Evolutionary conservation across 37 sponge, comb jelly and placozoan species (phyloP), one percentile per base, ranked within the genome.

Genomic region (Oscarella lobularis): DNA sequence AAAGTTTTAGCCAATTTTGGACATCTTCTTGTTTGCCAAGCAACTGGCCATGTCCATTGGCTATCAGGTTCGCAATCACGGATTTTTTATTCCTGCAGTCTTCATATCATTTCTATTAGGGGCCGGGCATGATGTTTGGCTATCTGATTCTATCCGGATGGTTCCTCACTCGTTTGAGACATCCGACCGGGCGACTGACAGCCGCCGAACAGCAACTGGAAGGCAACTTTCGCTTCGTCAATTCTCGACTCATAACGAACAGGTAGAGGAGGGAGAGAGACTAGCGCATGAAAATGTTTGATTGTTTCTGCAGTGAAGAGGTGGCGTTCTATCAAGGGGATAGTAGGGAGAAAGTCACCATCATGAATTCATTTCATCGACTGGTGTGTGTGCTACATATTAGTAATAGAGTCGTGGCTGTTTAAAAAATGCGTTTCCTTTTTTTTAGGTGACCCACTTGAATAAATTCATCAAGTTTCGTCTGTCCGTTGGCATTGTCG

Each of bases 321-420:
- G 90, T 94, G 33, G 89, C 95, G 1, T 94, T 94, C 81, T 94
- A 94, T 77, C 85, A 87, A 55, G 95, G 95, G n/a, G 85, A 78
- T 48, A 30, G 75, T 3, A 72, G 89, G 32, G 95, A 94, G 81
- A 85, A 79, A 37, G 38, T 68, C n/a, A 94, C 92, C 9, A 39
- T 94, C 2, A 38, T 74, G 33, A 36, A 72, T n/a, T 85, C 89
- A 33, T 83, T 94, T 67, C 41, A 40, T 3, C 60, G 81, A 37
- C 67, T 94, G 84, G 90, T 92, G 20, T 67, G 85, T 76, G 1
- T 0, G 38, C 20, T 74, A 29, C 27, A 27, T 66, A 35, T 74
- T 74, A 48, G 14, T 48, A 27, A 20, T 48, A 27, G 60, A 27
- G 60, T 31, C n/a, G 35, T 33, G 9, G 73, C 9, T 70, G 73